Evolutionary conservation across 2,797 vertebrate genomes (phyloP).

Genomic region (Characodon lateralis): DNA sequence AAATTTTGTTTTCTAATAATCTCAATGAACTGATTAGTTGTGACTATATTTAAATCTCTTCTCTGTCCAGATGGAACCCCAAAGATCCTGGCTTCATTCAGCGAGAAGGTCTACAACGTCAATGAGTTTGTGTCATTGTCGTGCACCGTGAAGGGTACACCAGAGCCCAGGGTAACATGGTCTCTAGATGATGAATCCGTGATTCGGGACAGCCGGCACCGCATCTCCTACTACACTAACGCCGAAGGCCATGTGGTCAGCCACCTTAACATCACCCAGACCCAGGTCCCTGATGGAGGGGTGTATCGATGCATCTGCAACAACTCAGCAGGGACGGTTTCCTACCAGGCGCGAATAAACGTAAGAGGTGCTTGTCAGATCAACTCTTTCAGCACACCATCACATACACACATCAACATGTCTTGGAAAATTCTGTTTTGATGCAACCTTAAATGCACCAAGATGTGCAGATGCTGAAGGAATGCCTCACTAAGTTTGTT

Average conservation of each 20-base stretch:
- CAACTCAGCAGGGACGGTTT: conserved; percentile 97
- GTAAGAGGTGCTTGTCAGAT: conserved; percentile 99
- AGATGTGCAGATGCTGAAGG: conserved; percentile 17
- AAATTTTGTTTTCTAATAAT: not conserved
- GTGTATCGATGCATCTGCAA: conserved; percentile 98
- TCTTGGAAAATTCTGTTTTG: conserved; percentile 59
- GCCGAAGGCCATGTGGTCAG: conserved; percentile 92
- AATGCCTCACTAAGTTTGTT: conserved; percentile 47
- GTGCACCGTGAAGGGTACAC: conserved; percentile 95
- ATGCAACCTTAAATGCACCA: conserved; percentile 55
- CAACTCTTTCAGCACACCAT: conserved; percentile 94
- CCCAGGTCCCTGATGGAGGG: conserved; percentile 94
- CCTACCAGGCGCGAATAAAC: conserved; percentile 99
- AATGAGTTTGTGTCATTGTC: conserved; percentile 95
- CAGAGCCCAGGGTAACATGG: conserved; percentile 92
- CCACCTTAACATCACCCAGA: conserved; percentile 96
- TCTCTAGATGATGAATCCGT: conserved; percentile 94
- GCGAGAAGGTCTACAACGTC: conserved; percentile 96
- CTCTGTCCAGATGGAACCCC: conserved; percentile 90
- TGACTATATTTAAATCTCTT: conserved; percentile 24
- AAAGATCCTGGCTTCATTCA: conserved; percentile 96
- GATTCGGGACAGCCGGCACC: conserved; percentile 89
- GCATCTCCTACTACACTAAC: conserved; percentile 91
- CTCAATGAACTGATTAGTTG: not conserved
- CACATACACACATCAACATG: conserved; percentile 79